phyloP scores from a whole-genome alignment of 2,888 invertebrate genomes.

The Shargacucullia verbasci region DNA sequence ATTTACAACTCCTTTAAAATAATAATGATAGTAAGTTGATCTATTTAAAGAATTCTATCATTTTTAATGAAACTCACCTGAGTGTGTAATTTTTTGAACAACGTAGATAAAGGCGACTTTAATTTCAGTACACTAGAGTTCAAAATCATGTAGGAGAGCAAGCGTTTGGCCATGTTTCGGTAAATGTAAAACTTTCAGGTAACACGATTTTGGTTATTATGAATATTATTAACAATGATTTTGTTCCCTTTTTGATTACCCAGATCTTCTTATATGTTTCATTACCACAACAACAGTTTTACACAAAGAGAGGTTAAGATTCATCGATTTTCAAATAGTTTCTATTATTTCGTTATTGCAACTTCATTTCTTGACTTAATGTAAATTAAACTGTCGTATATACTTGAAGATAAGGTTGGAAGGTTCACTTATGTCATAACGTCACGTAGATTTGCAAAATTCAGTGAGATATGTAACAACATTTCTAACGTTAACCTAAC shows the following conservation, averaged over 20 bases:
- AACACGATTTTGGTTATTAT: not conserved
- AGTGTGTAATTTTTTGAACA: conserved; percentile 61
- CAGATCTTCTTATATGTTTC: not conserved
- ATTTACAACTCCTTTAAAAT: no score
- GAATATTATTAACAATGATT: no score
- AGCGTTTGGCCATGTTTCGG: conserved; percentile 66
- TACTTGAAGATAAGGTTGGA: no score
- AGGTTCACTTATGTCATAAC: not conserved
- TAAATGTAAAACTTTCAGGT: not conserved
- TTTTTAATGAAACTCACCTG: conserved; percentile 59
- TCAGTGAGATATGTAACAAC: conserved; percentile 6
- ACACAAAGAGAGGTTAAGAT: conserved; percentile 16
- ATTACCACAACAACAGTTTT: conserved; percentile 1
- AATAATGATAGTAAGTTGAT: no score
- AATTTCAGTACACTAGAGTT: conserved; percentile 52
- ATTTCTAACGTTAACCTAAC: conserved; percentile 34
- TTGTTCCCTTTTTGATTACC: no score
- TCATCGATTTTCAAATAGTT: not conserved
- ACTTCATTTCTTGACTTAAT: not conserved
- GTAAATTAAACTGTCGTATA: no score
- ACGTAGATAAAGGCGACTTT: conserved; percentile 45
- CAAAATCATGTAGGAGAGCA: conserved; percentile 62
- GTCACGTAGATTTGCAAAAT: conserved; percentile 10
- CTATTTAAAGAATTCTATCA: no score
- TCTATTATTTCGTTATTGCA: not conserved